Base-by-base conservation (phyloP, 2,797 vertebrate genomes). In the Takifugu rubripes region DNA sequence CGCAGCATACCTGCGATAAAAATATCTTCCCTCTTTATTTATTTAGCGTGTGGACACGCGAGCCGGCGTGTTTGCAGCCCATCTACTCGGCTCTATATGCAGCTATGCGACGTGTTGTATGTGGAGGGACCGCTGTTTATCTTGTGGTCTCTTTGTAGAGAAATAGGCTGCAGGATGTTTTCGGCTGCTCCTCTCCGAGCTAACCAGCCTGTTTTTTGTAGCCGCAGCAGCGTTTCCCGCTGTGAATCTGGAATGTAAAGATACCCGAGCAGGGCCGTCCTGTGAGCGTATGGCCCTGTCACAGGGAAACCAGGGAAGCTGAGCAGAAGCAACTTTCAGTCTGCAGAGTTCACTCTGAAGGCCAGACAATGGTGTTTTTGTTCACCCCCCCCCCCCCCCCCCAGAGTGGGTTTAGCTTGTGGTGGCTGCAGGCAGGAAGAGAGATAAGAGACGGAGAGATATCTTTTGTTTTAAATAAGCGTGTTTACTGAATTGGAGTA, bases 321-420 rank as follows among this genome's bases (percentile, higher is more conserved):
- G 63, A 40, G 51, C 74, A 68, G 54, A 67, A 78, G 61, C 54
- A n/a, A 59, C 52, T 58, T 59, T 58, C 53, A 59, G 16, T 60
- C 53, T 17, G 17, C 17, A n/a, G 51, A 52, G 66, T 63, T 74
- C 31, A 61, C 63, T 74, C 70, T 81, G 58, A 51, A 40, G 50
- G 16, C 63, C 1, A 72, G 62, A 86, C 78, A 83, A 82, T 80
- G 73, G 80, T 81, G 80, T 84, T 82, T 74, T 82, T 72, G 66
- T 81, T 72, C 54, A 4, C 36, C 36, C 36, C 36, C 36, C 14
- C 36, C 36, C 33, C 11, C 12, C 36, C 36, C 29, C 1, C 50
- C 14, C 66, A 59, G 52, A 68, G 49, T 11, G n/a, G 54, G 44
- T 50, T 31, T 49, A 54, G 9, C 50, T 52, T 63, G 54, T 62